Conservation (phyloP, 2,113 vertebrate genomes). For the Shinisaurus crocodilurus region DNA sequence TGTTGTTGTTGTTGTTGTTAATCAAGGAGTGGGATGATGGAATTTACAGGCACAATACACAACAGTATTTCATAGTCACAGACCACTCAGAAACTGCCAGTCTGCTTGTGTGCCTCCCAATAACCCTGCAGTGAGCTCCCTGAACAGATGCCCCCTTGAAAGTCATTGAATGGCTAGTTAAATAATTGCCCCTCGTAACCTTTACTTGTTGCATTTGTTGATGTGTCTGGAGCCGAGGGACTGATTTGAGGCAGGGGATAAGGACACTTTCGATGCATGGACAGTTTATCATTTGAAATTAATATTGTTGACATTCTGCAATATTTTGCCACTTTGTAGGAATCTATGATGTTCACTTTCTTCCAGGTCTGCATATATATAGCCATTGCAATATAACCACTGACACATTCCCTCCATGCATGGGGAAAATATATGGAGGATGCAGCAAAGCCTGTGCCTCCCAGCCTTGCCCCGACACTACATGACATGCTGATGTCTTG, state of each 20-base stretch:
- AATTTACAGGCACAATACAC: constrained; percentile 2
- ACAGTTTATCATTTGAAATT: not conserved
- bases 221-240: not conserved
- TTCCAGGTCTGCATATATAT: not conserved
- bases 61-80: not conserved
- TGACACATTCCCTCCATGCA: not conserved
- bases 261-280: not conserved
- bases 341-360: not conserved
- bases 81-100: not conserved
- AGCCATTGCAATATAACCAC: not conserved
- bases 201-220: not conserved
- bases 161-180: not conserved
- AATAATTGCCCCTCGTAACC: not conserved
- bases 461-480: not conserved
- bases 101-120: not conserved
- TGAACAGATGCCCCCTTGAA: not conserved
- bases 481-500: not conserved
- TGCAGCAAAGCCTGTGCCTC: not conserved
- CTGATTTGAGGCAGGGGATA: not conserved
- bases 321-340: not conserved
- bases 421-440: not conserved
- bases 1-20: not conserved
- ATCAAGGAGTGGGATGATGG: not conserved
- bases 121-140: not conserved
- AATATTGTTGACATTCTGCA: not conserved